Conservation (phyloP, 2,797 vertebrate genomes). For the Siniperca scherzeri region DNA sequence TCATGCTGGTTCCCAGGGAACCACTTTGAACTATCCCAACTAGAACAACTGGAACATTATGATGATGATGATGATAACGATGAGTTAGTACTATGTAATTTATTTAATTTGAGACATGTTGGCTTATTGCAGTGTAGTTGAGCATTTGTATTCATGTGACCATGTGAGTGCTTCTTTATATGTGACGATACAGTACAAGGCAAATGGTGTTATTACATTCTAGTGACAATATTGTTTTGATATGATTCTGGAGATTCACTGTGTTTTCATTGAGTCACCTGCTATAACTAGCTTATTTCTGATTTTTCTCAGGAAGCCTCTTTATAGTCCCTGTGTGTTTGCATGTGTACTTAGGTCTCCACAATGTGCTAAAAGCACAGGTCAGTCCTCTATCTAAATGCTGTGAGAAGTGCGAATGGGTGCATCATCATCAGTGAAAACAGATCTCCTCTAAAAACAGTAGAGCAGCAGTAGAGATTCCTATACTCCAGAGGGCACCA, state of each 20-base stretch:
- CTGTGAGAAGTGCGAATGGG: conserved; percentile 25
- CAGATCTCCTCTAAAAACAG: conserved; percentile 23
- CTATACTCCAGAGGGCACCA: conserved; percentile 78
- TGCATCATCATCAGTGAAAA: conserved; percentile 18
- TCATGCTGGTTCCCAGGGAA: conserved; percentile 35
- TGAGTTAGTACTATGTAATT: background rate
- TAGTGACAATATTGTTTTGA: background rate
- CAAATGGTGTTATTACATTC: background rate
- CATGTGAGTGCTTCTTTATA: background rate
- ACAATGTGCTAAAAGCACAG: conserved; percentile 35
- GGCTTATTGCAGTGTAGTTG: background rate
- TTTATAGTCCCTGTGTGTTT: conserved; percentile 6
- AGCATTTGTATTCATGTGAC: background rate
- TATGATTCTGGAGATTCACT: background rate
- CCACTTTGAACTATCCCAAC: conserved; percentile 56
- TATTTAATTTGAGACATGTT: background rate
- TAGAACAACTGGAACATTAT: conserved; percentile 5
- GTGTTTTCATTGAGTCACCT: conserved; percentile 16
- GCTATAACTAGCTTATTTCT: conserved; percentile 3
- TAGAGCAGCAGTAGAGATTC: conserved; percentile 51
- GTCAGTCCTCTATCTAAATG: conserved; percentile 28
- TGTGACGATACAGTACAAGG: background rate
- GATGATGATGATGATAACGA: conserved; percentile 12
- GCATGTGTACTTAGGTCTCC: conserved; percentile 2
- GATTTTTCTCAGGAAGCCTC: background rate